Evolutionary conservation across 2,113 vertebrate species (phyloP), one percentile per base, ranked within the genome.

Genomic region (Ailurus styani): DNA sequence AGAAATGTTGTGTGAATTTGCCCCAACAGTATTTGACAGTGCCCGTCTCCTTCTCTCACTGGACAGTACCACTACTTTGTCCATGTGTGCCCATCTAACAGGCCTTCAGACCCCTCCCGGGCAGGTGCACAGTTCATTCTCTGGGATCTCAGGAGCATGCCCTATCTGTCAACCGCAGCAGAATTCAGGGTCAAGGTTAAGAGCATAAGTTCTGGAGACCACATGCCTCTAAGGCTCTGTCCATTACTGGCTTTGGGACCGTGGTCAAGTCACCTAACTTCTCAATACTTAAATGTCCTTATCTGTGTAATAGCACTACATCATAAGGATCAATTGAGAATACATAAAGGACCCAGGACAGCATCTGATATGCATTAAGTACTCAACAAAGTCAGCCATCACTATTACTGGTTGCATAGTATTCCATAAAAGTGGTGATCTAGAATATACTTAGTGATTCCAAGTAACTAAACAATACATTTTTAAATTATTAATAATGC

Each of bases 111-210:
- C 55, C 31, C 18, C 10, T 50, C 47, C 6, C 8, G 18, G 31
- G 73, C 55, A 54, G 79, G 45, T 4, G 7, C 2, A 2, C 0
- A 11, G 17, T 9, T 50, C 31, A 13, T 7, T 50, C 23, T 77
- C 66, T 2, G 18, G 23, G 21, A 34, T 37, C 40, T n/a, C 20
- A 25, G 52, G 60, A 55, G 78, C 5, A 4, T 0, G 15, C 57
- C 4, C 0, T 18, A 10, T 34, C 42, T 34, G 21, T 52, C 45
- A 47, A 31, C 0, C 0, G 25, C 4, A n/a, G 87, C 40, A 18
- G 57, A 37, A 0, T 3, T 78, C 52, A 8, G n/a, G 29, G 52
- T 11, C 52, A 6, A 31, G 77, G 68, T 47, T 25, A 50, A 47
- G 68, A 42, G 52, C 57, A 13, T 11, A 11, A 75, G 77, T 84